Base-by-base conservation (phyloP, 2,888 invertebrate species). In the Drosophila anomelani region DNA sequence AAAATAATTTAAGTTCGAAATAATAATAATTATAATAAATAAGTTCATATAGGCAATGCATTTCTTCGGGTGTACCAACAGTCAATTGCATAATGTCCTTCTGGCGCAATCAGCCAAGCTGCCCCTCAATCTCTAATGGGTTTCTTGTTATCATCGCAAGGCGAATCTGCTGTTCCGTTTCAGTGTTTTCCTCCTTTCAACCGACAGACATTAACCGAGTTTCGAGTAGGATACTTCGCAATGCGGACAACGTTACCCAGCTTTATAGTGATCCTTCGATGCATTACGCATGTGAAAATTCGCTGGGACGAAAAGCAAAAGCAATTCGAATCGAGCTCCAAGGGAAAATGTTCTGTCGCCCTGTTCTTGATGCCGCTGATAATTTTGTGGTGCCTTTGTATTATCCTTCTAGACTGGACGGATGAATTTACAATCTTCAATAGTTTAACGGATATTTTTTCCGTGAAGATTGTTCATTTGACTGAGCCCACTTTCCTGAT, bases 371-470 rank as follows among this genome's bases (percentile, higher is more conserved):
- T 15, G 9, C 13, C 20, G 20, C 13, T 20, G 0, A 4, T 51
- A 20, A 2, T 51, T 51, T 1, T 51, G 9, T 20, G 13, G 0
- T 15, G 2, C 20, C 5, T 51, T 20, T 20, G 13, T 15, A 0
- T 15, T 2, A 2, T 15, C 3, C 2, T 1, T 13, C 1, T 34
- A 1, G 20, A 15, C 20, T 34, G 17, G 32, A 0, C 0, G 13
- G n/a, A n/a, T n/a, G 17, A 17, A 8, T 17, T 32, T 4, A 17
- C 1, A 17, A 0, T 2, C 8, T 4, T 20, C 9, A 0, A 5
- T 34, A 9, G 17, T 13, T 8, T 13, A 0, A 51, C 34, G 20
- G 34, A 51, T 20, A 5, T 9, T 0, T 20, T 8, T 20, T 4
- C 13, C 0, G 2, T 34, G 5, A 13, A 5, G 5, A 1, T 13